phyloP scores from a whole-genome alignment of 1,140 invertebrate species.

The Lasaia peninsularis region DNA sequence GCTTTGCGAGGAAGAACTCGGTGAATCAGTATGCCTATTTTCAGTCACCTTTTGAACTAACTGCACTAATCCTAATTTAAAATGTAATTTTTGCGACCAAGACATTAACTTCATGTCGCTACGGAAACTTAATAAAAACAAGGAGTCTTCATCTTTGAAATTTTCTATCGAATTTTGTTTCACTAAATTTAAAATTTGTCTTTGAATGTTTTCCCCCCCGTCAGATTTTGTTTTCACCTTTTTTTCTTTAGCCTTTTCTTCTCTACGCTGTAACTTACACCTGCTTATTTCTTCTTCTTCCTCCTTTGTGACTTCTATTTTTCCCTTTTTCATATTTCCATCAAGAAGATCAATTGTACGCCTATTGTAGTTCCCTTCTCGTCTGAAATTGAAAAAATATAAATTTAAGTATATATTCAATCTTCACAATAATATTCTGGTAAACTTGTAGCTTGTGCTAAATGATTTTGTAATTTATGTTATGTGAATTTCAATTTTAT shows the following conservation, averaged over 20 bases:
- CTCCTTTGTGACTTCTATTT: background rate
- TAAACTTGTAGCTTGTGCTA: no score
- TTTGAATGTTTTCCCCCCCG: background rate
- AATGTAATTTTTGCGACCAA: background rate
- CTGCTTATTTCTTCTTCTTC: background rate
- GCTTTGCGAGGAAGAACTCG: constrained; percentile 1
- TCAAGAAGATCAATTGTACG: constrained; percentile 2
- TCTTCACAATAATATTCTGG: no score
- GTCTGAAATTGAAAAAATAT: background rate
- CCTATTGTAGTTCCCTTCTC: background rate
- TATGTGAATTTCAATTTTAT: no score
- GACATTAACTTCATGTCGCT: constrained; percentile 6
- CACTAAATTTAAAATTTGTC: constrained; percentile 5
- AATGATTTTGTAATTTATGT: no score
- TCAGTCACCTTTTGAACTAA: background rate
- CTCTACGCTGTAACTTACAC: background rate
- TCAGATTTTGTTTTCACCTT: background rate
- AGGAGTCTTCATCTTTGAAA: background rate
- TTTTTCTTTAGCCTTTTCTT: background rate
- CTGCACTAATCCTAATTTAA: background rate
- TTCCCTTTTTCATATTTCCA: background rate
- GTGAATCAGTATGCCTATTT: background rate
- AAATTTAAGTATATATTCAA: background rate
- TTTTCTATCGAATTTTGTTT: background rate
- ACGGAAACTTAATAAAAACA: background rate